A percentile compares a stretch with the other conserved stretches of the same genome.
Evolutionary conservation across 2,113 vertebrate genomes (phyloP).

Genomic region (Tachuris rubrigastra): DNA sequence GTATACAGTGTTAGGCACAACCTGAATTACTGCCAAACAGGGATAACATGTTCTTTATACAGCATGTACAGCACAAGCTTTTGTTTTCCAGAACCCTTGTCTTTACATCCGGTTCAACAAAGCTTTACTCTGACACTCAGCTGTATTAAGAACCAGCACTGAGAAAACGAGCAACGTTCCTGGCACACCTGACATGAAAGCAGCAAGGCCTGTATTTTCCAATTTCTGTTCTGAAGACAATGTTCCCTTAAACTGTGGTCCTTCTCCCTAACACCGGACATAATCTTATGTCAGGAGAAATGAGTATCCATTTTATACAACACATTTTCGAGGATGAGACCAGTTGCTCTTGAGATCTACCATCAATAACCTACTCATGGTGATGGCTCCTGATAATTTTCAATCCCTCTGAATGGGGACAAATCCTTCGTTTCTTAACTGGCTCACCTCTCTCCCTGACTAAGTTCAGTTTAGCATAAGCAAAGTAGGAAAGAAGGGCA

Average conservation of each 20-base stretch:
- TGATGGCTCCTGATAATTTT: not conserved
- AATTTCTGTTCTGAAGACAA: not conserved
- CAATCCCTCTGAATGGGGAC: not conserved
- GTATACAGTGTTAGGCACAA: accelerated
- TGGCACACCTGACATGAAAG: not conserved
- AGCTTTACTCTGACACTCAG: not conserved
- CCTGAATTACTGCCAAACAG: not conserved
- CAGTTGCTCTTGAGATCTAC: not conserved
- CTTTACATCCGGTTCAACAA: not conserved
- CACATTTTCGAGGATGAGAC: not conserved
- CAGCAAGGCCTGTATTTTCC: not conserved
- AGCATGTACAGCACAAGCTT: not conserved
- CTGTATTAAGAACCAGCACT: not conserved
- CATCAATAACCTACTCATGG: not conserved
- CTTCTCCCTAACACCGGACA: not conserved
- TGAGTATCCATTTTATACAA: not conserved
- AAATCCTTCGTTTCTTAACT: not conserved
- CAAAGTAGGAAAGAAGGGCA: not conserved
- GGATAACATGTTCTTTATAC: not conserved
- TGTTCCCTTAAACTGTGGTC: not conserved
- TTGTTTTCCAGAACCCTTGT: not conserved
- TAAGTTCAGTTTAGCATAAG: not conserved
- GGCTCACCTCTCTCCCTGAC: not conserved
- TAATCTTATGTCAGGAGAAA: not conserved
- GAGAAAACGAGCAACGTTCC: not conserved